Evolutionary conservation across 2,797 vertebrate genomes (phyloP).

Genomic region (Danionella dracula): DNA sequence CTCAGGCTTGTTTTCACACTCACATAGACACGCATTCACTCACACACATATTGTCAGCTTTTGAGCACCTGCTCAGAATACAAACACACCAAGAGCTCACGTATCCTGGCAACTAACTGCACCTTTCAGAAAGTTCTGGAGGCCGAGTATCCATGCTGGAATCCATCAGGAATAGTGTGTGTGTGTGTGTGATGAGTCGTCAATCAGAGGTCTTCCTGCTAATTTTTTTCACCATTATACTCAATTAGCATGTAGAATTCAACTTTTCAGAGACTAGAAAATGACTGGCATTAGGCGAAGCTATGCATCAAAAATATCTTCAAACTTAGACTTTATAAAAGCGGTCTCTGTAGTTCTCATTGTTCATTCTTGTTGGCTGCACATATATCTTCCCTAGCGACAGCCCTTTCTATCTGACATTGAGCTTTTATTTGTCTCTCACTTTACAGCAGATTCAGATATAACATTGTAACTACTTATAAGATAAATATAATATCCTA

Average conservation of each 20-base stretch:
- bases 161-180: conserved; percentile 30
- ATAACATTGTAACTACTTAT: too few species aligned
- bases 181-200: conserved; percentile 14
- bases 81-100: conserved; percentile 35
- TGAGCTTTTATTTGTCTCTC: too few species aligned
- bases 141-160: conserved; percentile 12
- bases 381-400: too few species aligned
- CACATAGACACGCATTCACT: not conserved
- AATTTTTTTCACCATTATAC: not conserved
- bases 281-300: too few species aligned
- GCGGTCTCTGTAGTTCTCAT: too few species aligned
- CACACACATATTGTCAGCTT: conserved; percentile 11
- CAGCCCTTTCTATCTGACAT: too few species aligned
- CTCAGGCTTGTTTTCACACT: conserved; percentile 6
- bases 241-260: not conserved
- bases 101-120: conserved; percentile 47
- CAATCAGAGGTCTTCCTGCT: not conserved
- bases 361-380: too few species aligned
- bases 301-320: too few species aligned
- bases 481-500: too few species aligned
- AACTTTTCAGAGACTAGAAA: too few species aligned
- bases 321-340: too few species aligned
- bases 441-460: too few species aligned
- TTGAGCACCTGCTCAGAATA: conserved; percentile 42
- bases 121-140: conserved; percentile 37